Evolutionary conservation across 2,888 invertebrate genomes (phyloP).

Genomic region (Neocrepidodera transversa): DNA sequence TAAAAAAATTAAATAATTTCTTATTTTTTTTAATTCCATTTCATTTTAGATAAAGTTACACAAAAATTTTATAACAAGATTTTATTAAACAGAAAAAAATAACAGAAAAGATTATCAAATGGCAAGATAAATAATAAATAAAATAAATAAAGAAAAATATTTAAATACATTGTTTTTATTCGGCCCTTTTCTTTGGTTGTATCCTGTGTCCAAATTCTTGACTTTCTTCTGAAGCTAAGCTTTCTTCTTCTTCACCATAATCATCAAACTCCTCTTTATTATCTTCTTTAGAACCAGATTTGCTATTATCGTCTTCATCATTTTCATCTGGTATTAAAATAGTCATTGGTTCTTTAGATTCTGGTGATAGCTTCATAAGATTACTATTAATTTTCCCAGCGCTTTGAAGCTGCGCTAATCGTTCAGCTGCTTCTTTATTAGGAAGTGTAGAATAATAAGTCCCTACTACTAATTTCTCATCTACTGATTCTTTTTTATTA

Average conservation of each 20-base stretch:
- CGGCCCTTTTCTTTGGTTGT: conserved; percentile 42
- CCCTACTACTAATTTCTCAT: conserved; percentile 58
- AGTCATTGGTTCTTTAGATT: conserved; percentile 61
- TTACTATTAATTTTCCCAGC: conserved; percentile 63
- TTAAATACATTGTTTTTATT: conserved; percentile 11
- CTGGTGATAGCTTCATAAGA: conserved; percentile 54
- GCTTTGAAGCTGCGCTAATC: conserved; percentile 66
- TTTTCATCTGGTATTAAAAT: conserved; percentile 63
- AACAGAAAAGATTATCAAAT: conserved; percentile 28
- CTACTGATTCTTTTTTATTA: conserved; percentile 28
- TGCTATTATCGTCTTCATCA: conserved; percentile 22
- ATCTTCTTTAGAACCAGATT: conserved; percentile 31
- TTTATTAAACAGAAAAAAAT: conserved; percentile 27
- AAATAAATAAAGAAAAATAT: conserved; percentile 39
- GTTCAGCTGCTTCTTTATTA: conserved; percentile 69
- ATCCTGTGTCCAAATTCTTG: conserved; percentile 47
- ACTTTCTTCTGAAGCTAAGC: conserved; percentile 25
- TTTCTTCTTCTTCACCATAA: conserved; percentile 46
- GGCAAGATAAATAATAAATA: conserved; percentile 40
- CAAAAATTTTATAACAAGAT: no score
- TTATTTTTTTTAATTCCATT: no score
- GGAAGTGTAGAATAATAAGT: conserved; percentile 67
- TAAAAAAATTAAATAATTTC: no score
- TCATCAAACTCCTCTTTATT: conserved; percentile 39
- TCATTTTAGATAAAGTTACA: no score